A percentile compares a stretch with the other conserved stretches of the same genome.
These are phyloP conservation scores for Caenorhabditis uteleia DNA, from an alignment of 2,888 invertebrate genomes.

Conservation along the genomic window DNA sequence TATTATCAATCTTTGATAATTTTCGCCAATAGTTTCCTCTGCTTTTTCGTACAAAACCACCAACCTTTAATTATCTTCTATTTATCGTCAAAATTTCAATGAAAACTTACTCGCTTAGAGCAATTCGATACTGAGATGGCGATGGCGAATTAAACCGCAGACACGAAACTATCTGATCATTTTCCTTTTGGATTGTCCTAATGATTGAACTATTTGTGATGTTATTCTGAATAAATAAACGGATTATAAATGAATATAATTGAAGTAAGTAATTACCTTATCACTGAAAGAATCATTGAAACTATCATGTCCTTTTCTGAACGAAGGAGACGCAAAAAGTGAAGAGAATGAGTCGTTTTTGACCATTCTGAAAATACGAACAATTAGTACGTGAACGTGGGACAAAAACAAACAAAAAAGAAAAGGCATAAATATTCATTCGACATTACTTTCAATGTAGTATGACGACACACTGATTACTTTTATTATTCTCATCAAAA, in stretches of 20 bases:
- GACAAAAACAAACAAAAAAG: too few species aligned
- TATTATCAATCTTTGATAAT: conserved; percentile 13
- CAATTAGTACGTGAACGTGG: too few species aligned
- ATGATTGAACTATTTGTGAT: conserved; percentile 13
- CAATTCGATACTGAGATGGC: conserved; percentile 23
- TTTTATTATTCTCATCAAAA: too few species aligned
- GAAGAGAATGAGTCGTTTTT: conserved; percentile 26
- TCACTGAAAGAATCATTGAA: conserved; percentile 31
- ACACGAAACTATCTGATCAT: conserved; percentile 18
- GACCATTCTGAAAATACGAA: conserved; percentile 18
- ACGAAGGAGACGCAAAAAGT: conserved; percentile 11
- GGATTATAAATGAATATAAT: neutral
- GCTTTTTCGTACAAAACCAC: conserved; percentile 14
- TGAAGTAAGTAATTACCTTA: conserved; percentile 7
- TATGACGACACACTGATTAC: too few species aligned
- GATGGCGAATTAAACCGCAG: conserved; percentile 16
- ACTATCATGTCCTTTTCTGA: conserved; percentile 18
- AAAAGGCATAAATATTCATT: too few species aligned
- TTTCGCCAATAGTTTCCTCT: conserved; percentile 13
- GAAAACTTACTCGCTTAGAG: conserved; percentile 29
- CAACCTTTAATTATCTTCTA: conserved; percentile 8
- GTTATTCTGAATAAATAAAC: conserved; percentile 8
- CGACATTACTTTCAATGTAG: too few species aligned
- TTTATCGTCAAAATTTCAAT: neutral
- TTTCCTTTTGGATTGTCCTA: conserved; percentile 18